Base-by-base conservation (phyloP, 2,888 invertebrate genomes). In the Serripes groenlandicus region DNA sequence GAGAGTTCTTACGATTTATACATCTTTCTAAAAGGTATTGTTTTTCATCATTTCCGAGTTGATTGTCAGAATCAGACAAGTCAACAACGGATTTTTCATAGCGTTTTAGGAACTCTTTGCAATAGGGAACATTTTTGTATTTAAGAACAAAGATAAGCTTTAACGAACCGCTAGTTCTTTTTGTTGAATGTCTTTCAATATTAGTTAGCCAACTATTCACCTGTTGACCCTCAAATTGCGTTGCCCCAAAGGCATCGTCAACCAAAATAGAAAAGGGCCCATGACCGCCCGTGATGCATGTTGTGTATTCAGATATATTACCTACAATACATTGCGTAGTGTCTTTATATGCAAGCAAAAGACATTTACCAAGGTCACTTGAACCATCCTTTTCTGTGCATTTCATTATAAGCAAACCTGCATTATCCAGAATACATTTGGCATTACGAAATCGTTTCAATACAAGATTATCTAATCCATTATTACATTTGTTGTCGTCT, bases 101-200 rank as follows among this genome's bases (percentile, higher is more conserved):
- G 15, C 35, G 34, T 5, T 37, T 26, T 23, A 64, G 23, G 21
- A 64, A 37, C 3, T 35, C 35, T 5, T n/a, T 18, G 37, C 64
- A 28, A 23, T 34, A 4, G 5, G 18, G n/a, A 11, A 11, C 9
- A 23, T 23, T 35, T 23, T 64, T 35, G 18, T 64, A 18, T 64
- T 64, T 64, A 15, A 64, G 18, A 64, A 64, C 37, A n/a, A 64
- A 35, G 11, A 64, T 64, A 28, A 64, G 23, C 37, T 35, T 64
- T 23, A 64, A 21, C 9, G 64, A 23, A 1, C 64, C 64, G 11
- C n/a, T 64, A n/a, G 9, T 28, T 32, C 64, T 34, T 37, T 35
- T 34, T 21, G 35, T 64, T 4, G 34, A 18, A 37, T 23, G 34
- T 32, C 64, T 34, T n/a, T 64, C 64, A 34, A 64, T 34, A 21